These are phyloP conservation scores for Physeter macrocephalus DNA, from an alignment of 2,113 vertebrate species.

Conservation along the genomic window DNA sequence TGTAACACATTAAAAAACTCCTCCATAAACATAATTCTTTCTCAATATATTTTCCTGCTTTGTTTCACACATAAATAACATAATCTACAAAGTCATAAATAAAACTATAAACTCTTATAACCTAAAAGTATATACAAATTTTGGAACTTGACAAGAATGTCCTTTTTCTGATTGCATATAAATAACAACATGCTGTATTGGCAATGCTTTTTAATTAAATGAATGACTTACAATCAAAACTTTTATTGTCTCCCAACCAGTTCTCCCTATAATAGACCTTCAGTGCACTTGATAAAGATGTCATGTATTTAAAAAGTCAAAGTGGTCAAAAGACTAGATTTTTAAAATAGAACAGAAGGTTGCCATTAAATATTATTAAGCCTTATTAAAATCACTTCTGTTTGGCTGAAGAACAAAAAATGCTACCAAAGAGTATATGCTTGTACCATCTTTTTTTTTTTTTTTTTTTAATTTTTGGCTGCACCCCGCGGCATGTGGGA, in stretches of 20 bases:
- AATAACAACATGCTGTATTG: background rate
- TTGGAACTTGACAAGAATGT: background rate
- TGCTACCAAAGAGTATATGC: background rate
- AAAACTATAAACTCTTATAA: conserved; percentile 27
- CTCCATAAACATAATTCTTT: conserved; percentile 34
- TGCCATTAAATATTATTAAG: background rate
- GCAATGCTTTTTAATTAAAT: background rate
- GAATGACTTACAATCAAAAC: background rate
- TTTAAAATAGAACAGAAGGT: background rate
- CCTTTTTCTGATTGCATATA: conserved; percentile 3
- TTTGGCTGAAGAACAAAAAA: conserved; percentile 12
- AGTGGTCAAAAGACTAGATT: background rate
- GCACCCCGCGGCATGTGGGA: too few relatives aligned
- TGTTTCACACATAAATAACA: conserved; percentile 58
- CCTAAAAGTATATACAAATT: conserved; percentile 32
- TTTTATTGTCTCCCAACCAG: background rate
- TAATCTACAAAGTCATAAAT: conserved; percentile 62
- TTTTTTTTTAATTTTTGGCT: too few relatives aligned
- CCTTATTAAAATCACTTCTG: conserved; percentile 12
- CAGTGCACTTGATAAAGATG: background rate
- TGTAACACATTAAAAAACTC: conserved; percentile 31
- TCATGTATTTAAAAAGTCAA: background rate
- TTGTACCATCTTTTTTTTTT: background rate
- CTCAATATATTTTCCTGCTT: conserved; percentile 49
- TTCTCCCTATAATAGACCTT: background rate